Conservation (phyloP, 2,113 vertebrate genomes). For the Scomber scombrus region DNA sequence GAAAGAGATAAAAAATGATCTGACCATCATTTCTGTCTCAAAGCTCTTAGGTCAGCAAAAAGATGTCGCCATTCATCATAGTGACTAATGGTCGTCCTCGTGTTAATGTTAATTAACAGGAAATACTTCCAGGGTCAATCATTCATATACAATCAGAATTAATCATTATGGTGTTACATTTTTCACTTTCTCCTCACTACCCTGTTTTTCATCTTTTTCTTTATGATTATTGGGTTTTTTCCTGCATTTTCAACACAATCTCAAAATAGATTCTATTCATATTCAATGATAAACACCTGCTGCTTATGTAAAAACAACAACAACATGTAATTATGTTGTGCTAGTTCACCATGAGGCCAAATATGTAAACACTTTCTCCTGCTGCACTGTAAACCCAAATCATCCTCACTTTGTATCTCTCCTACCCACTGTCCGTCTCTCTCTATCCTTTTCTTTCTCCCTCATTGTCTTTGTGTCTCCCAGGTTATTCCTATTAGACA, state of each 20-base stretch:
- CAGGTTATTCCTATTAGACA: conserved; percentile 65
- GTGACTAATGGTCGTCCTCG: conserved; percentile 1
- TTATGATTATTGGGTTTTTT: neutral
- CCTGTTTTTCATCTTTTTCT: neutral
- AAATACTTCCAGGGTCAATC: conserved; percentile 8
- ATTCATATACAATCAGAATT: conserved; percentile 13
- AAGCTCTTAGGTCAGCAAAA: neutral
- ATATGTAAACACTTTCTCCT: conserved; percentile 15
- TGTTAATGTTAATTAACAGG: conserved; percentile 48
- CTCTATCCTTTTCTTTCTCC: conserved; percentile 28
- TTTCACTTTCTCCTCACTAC: conserved; percentile 2
- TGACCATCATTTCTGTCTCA: neutral
- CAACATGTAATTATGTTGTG: neutral
- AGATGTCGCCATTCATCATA: conserved; percentile 26
- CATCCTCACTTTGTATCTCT: conserved; percentile 14
- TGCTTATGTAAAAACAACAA: conserved; percentile 8
- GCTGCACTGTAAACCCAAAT: neutral
- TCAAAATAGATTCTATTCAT: neutral
- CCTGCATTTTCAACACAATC: neutral
- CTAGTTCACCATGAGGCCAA: conserved; percentile 18
- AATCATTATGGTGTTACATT: neutral
- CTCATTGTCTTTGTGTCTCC: conserved; percentile 50
- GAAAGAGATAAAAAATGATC: neutral
- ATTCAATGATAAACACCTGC: conserved; percentile 8
- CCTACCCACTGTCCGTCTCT: conserved; percentile 5